Percentiles rank a stretch among this genome's conserved stretches.
Conservation (phyloP, 2,113 vertebrate species). For the Poicephalus gulielmi region DNA sequence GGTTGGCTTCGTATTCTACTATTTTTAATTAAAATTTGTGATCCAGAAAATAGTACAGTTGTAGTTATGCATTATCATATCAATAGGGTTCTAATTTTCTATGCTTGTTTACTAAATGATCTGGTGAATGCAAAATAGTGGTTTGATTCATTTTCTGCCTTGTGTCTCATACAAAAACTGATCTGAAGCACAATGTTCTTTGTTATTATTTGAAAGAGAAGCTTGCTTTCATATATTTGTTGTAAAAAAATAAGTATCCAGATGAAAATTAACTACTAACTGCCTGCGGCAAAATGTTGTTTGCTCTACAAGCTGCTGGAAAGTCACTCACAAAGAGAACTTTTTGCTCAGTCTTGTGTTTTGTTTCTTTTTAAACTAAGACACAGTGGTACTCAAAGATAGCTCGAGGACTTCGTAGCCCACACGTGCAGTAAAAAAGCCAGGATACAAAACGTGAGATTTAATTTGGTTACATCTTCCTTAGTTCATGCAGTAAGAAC, state of each 20-base stretch:
- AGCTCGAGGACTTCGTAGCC: not conserved
- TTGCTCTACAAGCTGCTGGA: not conserved
- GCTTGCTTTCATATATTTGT: not conserved
- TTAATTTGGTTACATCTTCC: not conserved
- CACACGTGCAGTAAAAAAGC: not conserved
- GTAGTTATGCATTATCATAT: conserved; percentile 8
- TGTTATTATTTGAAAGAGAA: not conserved
- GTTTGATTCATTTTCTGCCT: conserved; percentile 25
- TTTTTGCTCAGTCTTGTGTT: not conserved
- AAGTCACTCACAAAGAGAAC: not conserved
- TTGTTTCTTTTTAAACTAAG: not conserved
- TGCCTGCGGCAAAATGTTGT: not conserved
- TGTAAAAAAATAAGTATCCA: not conserved
- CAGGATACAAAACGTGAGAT: not conserved
- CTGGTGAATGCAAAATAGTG: conserved; percentile 5
- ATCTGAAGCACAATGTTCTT: not conserved
- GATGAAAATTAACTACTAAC: not conserved
- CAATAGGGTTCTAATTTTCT: conserved; percentile 45
- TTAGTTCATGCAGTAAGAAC: not conserved
- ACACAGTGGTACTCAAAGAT: not conserved
- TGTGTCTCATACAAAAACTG: not conserved
- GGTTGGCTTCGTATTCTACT: not conserved
- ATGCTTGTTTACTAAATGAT: conserved; percentile 43
- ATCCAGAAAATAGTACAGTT: conserved; percentile 22
- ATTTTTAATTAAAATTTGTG: conserved; percentile 39